Evolutionary conservation across 2,113 vertebrate genomes (phyloP).

Genomic region (Centrocercus urophasianus): DNA sequence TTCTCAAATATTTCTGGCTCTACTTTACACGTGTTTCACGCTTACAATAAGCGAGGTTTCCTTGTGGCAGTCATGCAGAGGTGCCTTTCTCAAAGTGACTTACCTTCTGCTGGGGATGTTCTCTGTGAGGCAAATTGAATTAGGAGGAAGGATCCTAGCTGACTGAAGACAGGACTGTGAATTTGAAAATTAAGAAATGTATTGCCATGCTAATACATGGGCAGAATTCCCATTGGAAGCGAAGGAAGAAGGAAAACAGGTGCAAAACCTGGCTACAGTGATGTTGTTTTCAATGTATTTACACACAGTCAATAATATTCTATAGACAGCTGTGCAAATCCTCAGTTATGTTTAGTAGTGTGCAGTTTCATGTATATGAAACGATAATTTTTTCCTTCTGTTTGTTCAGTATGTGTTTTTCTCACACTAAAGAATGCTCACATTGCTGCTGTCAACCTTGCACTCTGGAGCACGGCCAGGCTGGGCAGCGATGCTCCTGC

Average conservation of each 20-base stretch:
- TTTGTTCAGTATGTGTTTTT: background rate
- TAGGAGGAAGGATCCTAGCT: conserved; percentile 7
- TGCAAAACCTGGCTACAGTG: rapidly evolving
- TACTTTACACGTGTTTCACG: background rate
- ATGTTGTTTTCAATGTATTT: background rate
- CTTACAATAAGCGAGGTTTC: background rate
- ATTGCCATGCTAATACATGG: background rate
- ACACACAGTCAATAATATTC: background rate
- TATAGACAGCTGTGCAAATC: background rate
- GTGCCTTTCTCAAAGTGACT: conserved; percentile 42
- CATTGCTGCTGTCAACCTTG: background rate
- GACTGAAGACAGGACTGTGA: background rate
- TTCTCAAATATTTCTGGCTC: background rate
- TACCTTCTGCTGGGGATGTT: background rate
- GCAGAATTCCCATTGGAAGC: background rate
- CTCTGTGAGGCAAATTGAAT: conserved; percentile 31
- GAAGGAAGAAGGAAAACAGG: background rate
- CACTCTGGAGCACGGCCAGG: background rate
- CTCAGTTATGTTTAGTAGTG: background rate
- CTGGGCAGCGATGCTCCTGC: background rate
- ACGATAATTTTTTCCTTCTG: background rate
- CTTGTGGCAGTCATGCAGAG: background rate
- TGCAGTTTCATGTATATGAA: background rate
- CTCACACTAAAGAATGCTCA: background rate
- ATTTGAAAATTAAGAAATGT: conserved; percentile 34